Evolutionary conservation across 2,113 vertebrate species (phyloP).

Genomic region (Aptenodytes forsteri): DNA sequence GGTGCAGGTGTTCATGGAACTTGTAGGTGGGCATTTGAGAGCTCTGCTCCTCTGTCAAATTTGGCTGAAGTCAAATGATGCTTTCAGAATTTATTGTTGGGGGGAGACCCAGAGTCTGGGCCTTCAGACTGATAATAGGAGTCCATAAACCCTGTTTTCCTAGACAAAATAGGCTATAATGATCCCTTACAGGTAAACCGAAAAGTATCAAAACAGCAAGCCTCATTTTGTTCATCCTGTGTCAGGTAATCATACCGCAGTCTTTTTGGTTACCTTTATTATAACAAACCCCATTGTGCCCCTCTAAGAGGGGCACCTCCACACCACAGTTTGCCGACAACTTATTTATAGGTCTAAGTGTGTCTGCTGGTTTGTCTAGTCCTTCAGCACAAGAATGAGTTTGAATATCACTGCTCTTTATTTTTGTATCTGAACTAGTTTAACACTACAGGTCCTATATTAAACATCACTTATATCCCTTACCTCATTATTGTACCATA

Average conservation of each 20-base stretch:
- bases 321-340: not conserved
- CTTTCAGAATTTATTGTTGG: not conserved
- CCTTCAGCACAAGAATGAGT: not conserved
- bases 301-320: not conserved
- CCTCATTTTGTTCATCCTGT: not conserved
- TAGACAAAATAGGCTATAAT: not conserved
- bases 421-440: not conserved
- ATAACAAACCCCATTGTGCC: rapidly evolving
- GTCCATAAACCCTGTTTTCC: not conserved
- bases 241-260: not conserved
- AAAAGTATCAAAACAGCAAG: not conserved
- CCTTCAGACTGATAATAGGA: not conserved
- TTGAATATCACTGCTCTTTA: not conserved
- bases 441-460: not conserved
- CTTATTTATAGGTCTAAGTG: not conserved
- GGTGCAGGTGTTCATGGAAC: not conserved
- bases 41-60: not conserved
- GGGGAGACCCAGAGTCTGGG: not conserved
- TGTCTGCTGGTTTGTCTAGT: not conserved
- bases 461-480: not conserved
- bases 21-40: not conserved
- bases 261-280: not conserved
- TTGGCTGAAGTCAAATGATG: not conserved
- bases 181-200: not conserved
- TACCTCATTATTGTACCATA: not conserved